These are phyloP conservation scores for Drosophila quadrilineata DNA, from an alignment of 1,140 invertebrate genomes.

Conservation along the genomic window DNA sequence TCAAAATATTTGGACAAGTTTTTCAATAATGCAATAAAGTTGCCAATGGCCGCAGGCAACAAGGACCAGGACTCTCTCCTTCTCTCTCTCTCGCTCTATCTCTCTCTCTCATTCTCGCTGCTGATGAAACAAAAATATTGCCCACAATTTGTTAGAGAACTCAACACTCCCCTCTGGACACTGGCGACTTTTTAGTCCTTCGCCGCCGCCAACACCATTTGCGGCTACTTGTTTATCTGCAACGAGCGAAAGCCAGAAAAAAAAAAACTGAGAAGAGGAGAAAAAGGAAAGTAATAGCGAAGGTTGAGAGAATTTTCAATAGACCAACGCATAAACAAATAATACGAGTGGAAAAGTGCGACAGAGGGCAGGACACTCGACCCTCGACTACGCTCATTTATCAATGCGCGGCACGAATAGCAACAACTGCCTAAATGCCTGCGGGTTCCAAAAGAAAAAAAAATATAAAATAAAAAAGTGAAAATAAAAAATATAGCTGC, in stretches of 20 bases:
- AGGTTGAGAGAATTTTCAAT: constrained; percentile 57
- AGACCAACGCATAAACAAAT: constrained; percentile 75
- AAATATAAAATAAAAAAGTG: no score
- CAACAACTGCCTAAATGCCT: constrained; percentile 37
- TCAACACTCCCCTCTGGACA: no score
- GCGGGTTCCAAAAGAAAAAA: background rate
- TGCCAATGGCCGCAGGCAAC: constrained; percentile 42
- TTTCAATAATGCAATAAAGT: constrained; percentile 80
- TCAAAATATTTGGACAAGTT: constrained; percentile 80
- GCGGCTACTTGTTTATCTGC: constrained; percentile 72
- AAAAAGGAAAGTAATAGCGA: background rate
- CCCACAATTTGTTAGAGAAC: constrained; percentile 73
- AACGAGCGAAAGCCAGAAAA: background rate
- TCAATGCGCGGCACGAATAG: constrained; percentile 56
- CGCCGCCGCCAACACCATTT: constrained; percentile 41
- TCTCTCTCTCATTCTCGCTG: no score
- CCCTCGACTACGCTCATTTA: constrained; percentile 68
- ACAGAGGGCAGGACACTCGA: constrained; percentile 64
- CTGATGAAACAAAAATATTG: constrained; percentile 79
- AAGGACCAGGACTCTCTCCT: constrained; percentile 29
- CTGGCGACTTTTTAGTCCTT: constrained; percentile 24
- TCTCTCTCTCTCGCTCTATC: no score
- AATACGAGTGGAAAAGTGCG: constrained; percentile 48
- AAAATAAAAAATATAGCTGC: constrained; percentile 11
- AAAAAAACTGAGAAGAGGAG: background rate